Conservation (phyloP, 2,888 invertebrate genomes). For the Stenoptilia bipunctidactyla region DNA sequence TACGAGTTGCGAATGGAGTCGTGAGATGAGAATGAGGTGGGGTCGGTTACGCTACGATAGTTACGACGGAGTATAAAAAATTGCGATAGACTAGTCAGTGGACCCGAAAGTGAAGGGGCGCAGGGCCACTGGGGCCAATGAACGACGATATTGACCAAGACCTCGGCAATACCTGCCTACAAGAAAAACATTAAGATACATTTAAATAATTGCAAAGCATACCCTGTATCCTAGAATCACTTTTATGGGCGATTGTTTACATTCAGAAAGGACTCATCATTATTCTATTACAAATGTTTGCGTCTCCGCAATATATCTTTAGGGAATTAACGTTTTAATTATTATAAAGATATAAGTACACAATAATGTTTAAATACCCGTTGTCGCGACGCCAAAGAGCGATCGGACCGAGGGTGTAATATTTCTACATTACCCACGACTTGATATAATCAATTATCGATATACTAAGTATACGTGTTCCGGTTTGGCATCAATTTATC, state of each 20-base stretch:
- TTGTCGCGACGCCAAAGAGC: conserved; percentile 22
- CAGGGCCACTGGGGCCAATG: conserved; percentile 26
- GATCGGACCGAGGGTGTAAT: conserved; percentile 32
- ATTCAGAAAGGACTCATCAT: conserved; percentile 63
- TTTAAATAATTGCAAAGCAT: conserved; percentile 93
- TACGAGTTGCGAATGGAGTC: conserved; percentile 23
- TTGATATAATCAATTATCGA: conserved; percentile 57
- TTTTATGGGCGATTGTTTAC: conserved; percentile 73
- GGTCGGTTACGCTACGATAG: conserved; percentile 44
- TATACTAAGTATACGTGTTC: conserved; percentile 61
- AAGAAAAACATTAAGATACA: conserved; percentile 72
- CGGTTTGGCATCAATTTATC: conserved; percentile 63
- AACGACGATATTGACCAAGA: background rate
- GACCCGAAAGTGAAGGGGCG: conserved; percentile 47
- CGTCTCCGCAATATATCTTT: conserved; percentile 58
- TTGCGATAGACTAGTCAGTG: conserved; percentile 55
- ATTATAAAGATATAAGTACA: conserved; percentile 60
- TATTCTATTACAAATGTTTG: conserved; percentile 57
- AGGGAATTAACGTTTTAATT: conserved; percentile 46
- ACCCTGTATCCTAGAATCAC: conserved; percentile 94
- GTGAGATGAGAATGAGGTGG: conserved; percentile 34
- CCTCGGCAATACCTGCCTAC: conserved; percentile 53
- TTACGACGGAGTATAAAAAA: conserved; percentile 60
- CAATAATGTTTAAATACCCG: conserved; percentile 43
- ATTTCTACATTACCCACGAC: conserved; percentile 55